Conservation (phyloP, 2,797 vertebrate species). For the Vireo griseus region DNA sequence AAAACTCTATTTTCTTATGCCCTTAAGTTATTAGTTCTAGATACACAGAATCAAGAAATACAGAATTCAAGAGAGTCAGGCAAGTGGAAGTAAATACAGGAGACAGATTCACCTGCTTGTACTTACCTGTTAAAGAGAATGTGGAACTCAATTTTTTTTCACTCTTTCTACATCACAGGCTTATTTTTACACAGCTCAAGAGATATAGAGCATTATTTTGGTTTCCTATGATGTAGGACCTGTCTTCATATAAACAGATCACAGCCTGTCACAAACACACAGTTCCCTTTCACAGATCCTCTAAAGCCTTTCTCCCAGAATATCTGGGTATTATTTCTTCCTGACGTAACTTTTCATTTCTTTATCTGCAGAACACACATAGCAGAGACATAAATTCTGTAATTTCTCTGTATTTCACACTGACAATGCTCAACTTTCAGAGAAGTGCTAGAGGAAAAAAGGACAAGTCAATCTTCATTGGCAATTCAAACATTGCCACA, state of each 20-base stretch:
- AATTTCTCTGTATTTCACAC: not conserved
- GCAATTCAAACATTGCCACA: not conserved
- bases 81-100: not conserved
- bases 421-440: not conserved
- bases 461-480: not conserved
- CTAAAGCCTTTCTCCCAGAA: not conserved
- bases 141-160: not conserved
- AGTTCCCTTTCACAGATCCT: not conserved
- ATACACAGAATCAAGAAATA: not conserved
- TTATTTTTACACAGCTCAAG: not conserved
- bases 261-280: not conserved
- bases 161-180: not conserved
- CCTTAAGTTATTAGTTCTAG: not conserved
- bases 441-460: not conserved
- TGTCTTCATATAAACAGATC: not conserved
- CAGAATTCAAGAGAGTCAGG: not conserved
- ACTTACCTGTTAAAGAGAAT: not conserved
- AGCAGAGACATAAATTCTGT: not conserved
- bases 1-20: not conserved
- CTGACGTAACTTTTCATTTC: not conserved
- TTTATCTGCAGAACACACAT: not conserved
- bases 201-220: not conserved
- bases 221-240: not conserved
- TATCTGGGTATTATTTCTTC: not conserved
- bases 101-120: not conserved